A percentile compares a stretch with the other conserved stretches of the same genome.
Conservation (phyloP, 2,797 vertebrate species). For the Halcyon chelicuti region DNA sequence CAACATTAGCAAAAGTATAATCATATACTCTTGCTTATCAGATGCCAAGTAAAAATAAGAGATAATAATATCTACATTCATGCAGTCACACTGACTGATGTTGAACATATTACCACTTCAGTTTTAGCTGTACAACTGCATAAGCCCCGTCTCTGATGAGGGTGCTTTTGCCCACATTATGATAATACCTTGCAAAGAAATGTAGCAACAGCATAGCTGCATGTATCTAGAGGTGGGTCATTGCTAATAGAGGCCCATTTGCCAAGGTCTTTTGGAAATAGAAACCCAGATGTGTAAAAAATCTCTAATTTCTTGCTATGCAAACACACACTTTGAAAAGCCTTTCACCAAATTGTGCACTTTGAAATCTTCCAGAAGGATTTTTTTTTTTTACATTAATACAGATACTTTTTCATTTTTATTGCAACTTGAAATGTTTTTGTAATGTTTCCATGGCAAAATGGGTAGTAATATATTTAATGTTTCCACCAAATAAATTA, state of each 20-base stretch:
- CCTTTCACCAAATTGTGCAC: neutral
- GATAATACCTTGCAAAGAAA: neutral
- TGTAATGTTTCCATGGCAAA: neutral
- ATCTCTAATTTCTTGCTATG: neutral
- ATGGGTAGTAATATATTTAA: neutral
- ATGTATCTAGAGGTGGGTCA: neutral
- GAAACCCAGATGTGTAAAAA: neutral
- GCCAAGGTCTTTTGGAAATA: neutral
- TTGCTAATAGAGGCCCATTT: neutral
- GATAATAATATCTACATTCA: neutral
- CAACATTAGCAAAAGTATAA: neutral
- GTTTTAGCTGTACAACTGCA: neutral
- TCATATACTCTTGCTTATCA: neutral
- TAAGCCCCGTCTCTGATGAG: neutral
- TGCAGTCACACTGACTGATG: neutral
- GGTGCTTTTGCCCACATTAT: neutral
- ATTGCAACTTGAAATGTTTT: constrained; percentile 1
- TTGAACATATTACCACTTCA: neutral
- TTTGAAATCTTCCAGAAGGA: constrained; percentile 40
- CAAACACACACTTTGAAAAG: neutral
- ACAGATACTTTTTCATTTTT: neutral
- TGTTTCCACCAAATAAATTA: constrained; percentile 33
- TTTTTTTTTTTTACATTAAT: constrained; percentile 13
- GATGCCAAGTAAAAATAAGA: neutral
- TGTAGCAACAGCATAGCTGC: neutral